Evolutionary conservation across 2,113 vertebrate species (phyloP).

Genomic region (Eubucco bourcierii): DNA sequence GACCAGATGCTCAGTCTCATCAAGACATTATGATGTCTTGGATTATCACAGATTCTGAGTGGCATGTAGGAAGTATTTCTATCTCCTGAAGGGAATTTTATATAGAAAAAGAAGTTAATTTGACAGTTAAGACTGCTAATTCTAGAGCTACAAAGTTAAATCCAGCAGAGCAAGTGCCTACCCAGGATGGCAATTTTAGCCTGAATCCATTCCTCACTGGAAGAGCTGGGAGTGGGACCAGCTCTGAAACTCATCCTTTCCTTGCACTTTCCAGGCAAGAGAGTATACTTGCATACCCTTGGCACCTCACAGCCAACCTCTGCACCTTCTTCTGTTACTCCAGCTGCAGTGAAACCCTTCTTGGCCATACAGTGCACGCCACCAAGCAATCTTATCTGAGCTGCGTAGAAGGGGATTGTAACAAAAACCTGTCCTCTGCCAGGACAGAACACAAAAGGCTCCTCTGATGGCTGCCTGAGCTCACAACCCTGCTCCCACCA

Average conservation of each 20-base stretch:
- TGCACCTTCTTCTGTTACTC: not conserved
- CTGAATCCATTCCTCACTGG: not conserved
- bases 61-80: not conserved
- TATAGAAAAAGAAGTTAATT: not conserved
- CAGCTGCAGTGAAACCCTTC: not conserved
- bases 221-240: not conserved
- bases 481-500: slow-evolving; percentile 29
- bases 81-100: not conserved
- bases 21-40: not conserved
- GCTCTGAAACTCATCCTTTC: not conserved
- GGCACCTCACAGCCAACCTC: not conserved
- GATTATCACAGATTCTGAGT: not conserved
- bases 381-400: not conserved
- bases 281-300: not conserved
- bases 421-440: slow-evolving; percentile 16
- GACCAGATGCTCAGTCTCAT: not conserved
- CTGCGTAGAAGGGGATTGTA: not conserved
- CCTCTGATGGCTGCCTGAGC: not conserved
- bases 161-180: not conserved
- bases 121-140: not conserved
- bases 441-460: slow-evolving; percentile 23
- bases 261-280: not conserved
- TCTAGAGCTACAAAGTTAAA: not conserved
- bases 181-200: not conserved
- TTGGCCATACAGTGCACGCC: not conserved